Evolutionary conservation across 2,113 vertebrate genomes (phyloP).

Genomic region (Micronycteris hirsuta): DNA sequence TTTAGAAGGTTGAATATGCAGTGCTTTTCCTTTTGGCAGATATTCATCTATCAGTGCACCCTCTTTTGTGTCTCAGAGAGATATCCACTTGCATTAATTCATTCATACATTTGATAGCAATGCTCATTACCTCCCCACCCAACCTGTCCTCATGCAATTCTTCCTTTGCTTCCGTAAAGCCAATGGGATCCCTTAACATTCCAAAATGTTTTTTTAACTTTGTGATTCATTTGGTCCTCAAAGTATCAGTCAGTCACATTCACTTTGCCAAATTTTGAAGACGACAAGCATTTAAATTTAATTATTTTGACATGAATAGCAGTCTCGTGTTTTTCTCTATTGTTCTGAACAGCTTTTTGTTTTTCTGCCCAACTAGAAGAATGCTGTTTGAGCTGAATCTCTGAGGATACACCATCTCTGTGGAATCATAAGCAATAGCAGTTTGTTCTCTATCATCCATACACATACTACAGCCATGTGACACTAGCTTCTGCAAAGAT

Average conservation of each 20-base stretch:
- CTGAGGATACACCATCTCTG: neutral
- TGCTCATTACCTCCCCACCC: neutral
- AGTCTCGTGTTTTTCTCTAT: neutral
- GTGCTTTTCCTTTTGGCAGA: neutral
- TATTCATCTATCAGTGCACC: slow-evolving; percentile 10
- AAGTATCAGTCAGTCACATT: neutral
- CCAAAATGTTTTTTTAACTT: neutral
- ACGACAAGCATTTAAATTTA: neutral
- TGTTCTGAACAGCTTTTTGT: neutral
- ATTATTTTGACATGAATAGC: neutral
- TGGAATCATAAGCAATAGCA: neutral
- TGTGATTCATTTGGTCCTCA: neutral
- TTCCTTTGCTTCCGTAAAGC: neutral
- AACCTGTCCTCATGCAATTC: neutral
- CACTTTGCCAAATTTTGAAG: neutral
- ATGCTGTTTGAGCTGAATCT: neutral
- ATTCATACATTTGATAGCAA: neutral
- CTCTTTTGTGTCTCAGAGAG: neutral
- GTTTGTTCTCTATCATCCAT: neutral
- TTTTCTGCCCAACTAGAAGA: neutral
- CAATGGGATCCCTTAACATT: neutral
- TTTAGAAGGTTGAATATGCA: neutral
- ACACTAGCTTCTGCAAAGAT: neutral
- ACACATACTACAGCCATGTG: neutral
- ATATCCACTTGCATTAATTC: neutral